A percentile compares a stretch with the other conserved stretches of the same genome.
These are phyloP conservation scores for Condylostylus longicornis DNA, from an alignment of 1,140 invertebrate genomes.

Conservation along the genomic window DNA sequence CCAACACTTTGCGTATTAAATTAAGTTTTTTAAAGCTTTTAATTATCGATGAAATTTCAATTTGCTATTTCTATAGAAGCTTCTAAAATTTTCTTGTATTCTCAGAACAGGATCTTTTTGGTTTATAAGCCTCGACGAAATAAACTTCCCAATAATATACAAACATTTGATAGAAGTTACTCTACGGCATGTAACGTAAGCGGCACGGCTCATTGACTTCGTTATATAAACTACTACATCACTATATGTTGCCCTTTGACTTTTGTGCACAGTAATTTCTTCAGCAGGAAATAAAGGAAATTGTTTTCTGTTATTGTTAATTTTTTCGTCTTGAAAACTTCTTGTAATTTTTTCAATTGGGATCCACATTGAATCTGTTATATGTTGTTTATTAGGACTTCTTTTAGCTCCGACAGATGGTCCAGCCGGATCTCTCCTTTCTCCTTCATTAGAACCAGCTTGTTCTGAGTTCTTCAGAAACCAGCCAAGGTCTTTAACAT, in stretches of 20 bases:
- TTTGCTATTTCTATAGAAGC: too few relatives aligned
- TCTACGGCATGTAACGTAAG: constrained; percentile 7
- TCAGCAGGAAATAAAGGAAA: constrained; percentile 2
- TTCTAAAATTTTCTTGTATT: too few relatives aligned
- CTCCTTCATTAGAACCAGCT: too few relatives aligned
- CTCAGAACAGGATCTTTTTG: too few relatives aligned
- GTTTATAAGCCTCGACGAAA: too few relatives aligned
- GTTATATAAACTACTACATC: constrained; percentile 6
- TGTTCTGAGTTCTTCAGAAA: too few relatives aligned
- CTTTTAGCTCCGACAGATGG: too few relatives aligned
- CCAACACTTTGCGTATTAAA: constrained; percentile 2
- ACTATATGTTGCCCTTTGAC: constrained; percentile 4
- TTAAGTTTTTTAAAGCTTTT: constrained; percentile 7
- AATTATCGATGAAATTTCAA: too few relatives aligned
- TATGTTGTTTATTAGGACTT: too few relatives aligned
- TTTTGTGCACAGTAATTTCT: constrained; percentile 4
- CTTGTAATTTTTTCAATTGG: constrained; percentile 1
- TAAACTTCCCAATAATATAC: not conserved
- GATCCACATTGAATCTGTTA: not conserved
- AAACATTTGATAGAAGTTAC: not conserved
- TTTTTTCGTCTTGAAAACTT: constrained; percentile 1
- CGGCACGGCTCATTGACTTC: not conserved
- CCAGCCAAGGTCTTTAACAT: too few relatives aligned
- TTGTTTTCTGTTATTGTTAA: not conserved
- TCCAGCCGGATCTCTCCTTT: too few relatives aligned